These are phyloP conservation scores for Hypocryptadius cinnamomeus DNA, from an alignment of 2,113 vertebrate genomes.

Conservation along the genomic window DNA sequence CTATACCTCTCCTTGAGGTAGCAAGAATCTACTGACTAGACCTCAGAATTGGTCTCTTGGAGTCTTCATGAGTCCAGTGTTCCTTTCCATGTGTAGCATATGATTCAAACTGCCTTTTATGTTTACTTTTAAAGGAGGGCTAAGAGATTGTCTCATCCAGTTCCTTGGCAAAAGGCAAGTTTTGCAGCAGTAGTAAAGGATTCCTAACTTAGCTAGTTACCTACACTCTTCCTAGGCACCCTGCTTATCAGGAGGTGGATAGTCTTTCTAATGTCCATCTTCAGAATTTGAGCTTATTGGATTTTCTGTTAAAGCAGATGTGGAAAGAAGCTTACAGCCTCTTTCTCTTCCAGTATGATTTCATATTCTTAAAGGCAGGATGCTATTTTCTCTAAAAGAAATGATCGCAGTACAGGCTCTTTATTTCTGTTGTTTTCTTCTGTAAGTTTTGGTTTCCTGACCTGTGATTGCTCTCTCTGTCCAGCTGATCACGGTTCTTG, in stretches of 20 bases:
- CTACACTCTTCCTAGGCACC: not conserved
- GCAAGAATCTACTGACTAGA: not conserved
- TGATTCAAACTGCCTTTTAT: not conserved
- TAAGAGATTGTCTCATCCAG: not conserved
- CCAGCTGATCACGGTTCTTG: not conserved
- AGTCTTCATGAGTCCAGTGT: not conserved
- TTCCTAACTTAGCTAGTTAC: not conserved
- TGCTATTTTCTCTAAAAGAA: not conserved
- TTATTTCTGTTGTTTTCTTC: not conserved
- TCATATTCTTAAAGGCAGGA: not conserved
- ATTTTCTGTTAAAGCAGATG: not conserved
- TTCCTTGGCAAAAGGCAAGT: not conserved
- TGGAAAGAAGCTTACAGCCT: not conserved
- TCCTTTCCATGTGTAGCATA: not conserved
- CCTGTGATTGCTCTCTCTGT: not conserved
- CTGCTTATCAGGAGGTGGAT: not conserved
- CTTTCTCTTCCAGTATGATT: not conserved
- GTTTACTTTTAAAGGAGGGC: not conserved
- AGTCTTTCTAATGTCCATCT: not conserved
- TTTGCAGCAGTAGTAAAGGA: not conserved
- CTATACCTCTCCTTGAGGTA: not conserved
- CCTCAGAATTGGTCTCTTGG: not conserved
- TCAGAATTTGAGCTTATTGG: not conserved
- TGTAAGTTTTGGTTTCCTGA: not conserved
- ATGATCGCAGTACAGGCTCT: not conserved